A percentile compares a stretch with the other conserved stretches of the same genome.
Conservation (phyloP, 2,113 vertebrate species). For the Plotosus lineatus region DNA sequence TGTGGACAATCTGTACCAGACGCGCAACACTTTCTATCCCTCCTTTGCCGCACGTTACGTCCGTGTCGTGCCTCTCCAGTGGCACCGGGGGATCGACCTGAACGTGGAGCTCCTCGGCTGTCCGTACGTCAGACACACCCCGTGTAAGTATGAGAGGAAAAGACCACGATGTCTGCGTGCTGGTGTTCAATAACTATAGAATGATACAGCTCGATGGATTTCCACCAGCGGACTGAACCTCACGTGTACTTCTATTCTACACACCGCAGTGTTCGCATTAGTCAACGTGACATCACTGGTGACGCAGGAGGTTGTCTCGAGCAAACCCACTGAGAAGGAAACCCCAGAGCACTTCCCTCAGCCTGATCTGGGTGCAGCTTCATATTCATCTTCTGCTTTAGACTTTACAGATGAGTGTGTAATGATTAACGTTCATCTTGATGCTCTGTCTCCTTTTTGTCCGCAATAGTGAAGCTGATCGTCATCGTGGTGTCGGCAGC, state of each 20-base stretch:
- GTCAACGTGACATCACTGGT: slow-evolving; percentile 44
- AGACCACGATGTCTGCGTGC: background rate
- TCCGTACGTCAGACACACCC: slow-evolving; percentile 64
- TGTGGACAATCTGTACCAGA: slow-evolving; percentile 69
- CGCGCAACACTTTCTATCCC: slow-evolving; percentile 79
- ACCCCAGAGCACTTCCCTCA: slow-evolving; percentile 40
- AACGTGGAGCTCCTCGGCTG: slow-evolving; percentile 80
- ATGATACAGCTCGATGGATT: too few species aligned
- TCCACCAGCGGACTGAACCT: background rate
- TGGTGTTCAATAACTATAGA: too few species aligned
- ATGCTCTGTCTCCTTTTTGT: background rate
- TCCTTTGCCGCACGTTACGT: slow-evolving; percentile 75
- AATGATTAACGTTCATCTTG: background rate
- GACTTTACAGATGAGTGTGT: background rate
- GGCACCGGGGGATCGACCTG: slow-evolving; percentile 77
- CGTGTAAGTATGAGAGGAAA: slow-evolving; percentile 11
- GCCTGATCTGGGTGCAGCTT: slow-evolving; percentile 50
- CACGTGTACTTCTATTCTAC: background rate
- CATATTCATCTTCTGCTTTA: background rate
- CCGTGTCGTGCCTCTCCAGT: slow-evolving; percentile 74
- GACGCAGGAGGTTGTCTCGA: slow-evolving; percentile 29
- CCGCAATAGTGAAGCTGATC: slow-evolving; percentile 56
- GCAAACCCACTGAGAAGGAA: slow-evolving; percentile 14
- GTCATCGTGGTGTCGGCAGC: slow-evolving; percentile 66
- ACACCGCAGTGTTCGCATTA: background rate